Percentiles rank a stretch among this genome's conserved stretches.
phyloP scores from a whole-genome alignment of 2,888 invertebrate species.

The Euphydryas editha region DNA sequence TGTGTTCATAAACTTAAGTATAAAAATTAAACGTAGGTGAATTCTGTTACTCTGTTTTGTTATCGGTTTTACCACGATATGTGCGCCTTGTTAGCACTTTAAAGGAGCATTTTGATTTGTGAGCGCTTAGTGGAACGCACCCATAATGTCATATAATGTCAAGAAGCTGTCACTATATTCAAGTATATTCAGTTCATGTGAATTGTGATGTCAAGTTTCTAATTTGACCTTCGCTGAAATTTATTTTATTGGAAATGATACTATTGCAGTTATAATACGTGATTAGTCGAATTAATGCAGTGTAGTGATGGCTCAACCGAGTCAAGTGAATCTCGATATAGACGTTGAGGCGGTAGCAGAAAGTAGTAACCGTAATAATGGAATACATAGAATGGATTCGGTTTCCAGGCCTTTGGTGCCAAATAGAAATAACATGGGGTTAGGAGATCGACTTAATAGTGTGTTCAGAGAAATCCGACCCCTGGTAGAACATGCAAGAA shows the following conservation, averaged over 20 bases:
- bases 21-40: too few species aligned
- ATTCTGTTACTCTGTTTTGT: too few species aligned
- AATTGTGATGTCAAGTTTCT: constrained; percentile 31
- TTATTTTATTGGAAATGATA: constrained; percentile 48
- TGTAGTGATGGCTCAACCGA: constrained; percentile 67
- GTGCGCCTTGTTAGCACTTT: too few species aligned
- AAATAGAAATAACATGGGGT: constrained; percentile 67
- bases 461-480: constrained; percentile 86
- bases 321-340: constrained; percentile 74
- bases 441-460: constrained; percentile 74
- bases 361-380: constrained; percentile 59
- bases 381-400: constrained; percentile 65
- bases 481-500: constrained; percentile 85
- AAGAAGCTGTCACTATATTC: constrained; percentile 13
- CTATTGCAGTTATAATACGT: constrained; percentile 21
- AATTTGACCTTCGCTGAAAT: constrained; percentile 49
- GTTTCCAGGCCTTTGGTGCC: constrained; percentile 59
- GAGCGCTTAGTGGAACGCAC: too few species aligned
- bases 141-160: constrained; percentile 16
- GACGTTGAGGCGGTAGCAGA: constrained; percentile 66
- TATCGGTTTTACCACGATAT: too few species aligned
- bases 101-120: too few species aligned
- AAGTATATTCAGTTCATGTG: constrained; percentile 5
- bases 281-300: constrained; percentile 36
- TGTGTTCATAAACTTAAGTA: too few species aligned